These are phyloP conservation scores for Hirudo medicinalis DNA, from an alignment of 1,140 invertebrate genomes.

Conservation along the genomic window DNA sequence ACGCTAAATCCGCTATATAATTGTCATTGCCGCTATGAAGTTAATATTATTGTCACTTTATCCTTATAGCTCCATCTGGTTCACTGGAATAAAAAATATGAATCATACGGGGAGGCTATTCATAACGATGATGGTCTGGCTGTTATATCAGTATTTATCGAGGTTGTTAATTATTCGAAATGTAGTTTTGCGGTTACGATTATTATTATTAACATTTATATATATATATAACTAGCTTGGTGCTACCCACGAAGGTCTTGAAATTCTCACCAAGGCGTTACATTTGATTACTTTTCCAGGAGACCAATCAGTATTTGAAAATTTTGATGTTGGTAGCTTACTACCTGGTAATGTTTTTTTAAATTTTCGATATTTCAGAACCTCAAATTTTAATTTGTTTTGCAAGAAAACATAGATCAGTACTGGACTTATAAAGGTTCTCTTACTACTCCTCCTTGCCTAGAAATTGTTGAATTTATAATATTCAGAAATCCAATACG, in stretches of 20 bases:
- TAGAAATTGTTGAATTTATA: constrained; percentile 92
- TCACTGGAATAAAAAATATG: not conserved
- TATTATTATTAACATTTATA: not conserved
- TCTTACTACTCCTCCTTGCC: constrained; percentile 91
- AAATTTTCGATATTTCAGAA: not conserved
- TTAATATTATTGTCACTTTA: constrained; percentile 1
- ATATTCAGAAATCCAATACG: constrained; percentile 80
- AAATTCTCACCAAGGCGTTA: not conserved
- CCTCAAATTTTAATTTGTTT: not conserved
- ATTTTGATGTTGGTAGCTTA: not conserved
- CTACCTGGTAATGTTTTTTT: not conserved
- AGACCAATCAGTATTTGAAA: not conserved
- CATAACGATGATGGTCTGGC: not conserved
- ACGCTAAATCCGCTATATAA: too few relatives aligned
- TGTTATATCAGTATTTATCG: not conserved
- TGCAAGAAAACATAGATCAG: constrained; percentile 11
- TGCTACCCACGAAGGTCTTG: not conserved
- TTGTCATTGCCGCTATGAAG: not conserved
- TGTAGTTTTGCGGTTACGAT: not conserved
- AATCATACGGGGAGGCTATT: not conserved
- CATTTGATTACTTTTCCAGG: not conserved
- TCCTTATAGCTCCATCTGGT: constrained; percentile 4
- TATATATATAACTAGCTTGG: not conserved
- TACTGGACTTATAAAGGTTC: constrained; percentile 95
- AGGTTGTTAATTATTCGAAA: not conserved